phyloP scores from a whole-genome alignment of 2,888 invertebrate species.

The Notodonta dromedarius region DNA sequence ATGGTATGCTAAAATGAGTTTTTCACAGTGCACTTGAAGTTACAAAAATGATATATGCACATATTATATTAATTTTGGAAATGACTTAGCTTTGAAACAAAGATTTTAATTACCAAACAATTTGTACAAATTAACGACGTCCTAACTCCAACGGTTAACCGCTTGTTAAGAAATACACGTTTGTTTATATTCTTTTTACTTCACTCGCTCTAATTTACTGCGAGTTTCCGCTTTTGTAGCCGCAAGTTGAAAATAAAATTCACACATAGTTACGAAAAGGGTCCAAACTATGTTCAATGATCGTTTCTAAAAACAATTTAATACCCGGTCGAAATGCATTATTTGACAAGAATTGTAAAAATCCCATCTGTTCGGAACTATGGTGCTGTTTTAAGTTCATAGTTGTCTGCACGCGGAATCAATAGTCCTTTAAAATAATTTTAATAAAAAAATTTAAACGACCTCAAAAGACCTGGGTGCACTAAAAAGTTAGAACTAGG shows the following conservation, averaged over 20 bases:
- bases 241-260: constrained; percentile 43
- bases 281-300: constrained; percentile 53
- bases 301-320: constrained; percentile 72
- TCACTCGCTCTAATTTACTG: constrained; percentile 34
- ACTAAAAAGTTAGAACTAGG: no score
- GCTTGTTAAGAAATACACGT: constrained; percentile 41
- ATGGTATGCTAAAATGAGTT: no score
- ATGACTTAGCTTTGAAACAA: constrained; percentile 1
- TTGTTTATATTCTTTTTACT: constrained; percentile 29
- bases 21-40: no score
- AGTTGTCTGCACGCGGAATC: constrained; percentile 60
- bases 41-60: no score
- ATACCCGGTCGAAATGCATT: constrained; percentile 58
- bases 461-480: no score
- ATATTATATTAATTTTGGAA: no score
- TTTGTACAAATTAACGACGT: constrained; percentile 35
- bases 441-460: no score
- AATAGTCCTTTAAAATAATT: constrained; percentile 42
- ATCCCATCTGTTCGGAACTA: constrained; percentile 59
- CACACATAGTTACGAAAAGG: constrained; percentile 52
- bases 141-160: constrained; percentile 23
- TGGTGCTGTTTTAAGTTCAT: constrained; percentile 66
- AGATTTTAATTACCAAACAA: constrained; percentile 28
- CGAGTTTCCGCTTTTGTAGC: constrained; percentile 27
- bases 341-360: constrained; percentile 58